phyloP scores from a whole-genome alignment of 2,113 vertebrate species.

The Heptranchias perlo region DNA sequence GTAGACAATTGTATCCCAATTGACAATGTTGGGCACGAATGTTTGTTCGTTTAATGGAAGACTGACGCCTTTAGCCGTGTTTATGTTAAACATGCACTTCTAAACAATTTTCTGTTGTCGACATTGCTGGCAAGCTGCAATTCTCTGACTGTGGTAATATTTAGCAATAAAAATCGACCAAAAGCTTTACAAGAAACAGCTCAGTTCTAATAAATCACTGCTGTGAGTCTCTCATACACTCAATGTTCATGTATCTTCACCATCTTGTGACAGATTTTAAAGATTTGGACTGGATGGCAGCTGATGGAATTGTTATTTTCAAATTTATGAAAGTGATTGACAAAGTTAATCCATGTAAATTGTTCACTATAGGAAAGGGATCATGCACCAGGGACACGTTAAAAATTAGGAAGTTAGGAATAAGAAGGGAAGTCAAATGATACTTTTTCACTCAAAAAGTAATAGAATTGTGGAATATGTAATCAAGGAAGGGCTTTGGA shows the following conservation, averaged over 20 bases:
- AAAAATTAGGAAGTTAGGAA: neutral
- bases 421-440: neutral
- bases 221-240: neutral
- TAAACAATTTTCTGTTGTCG: neutral
- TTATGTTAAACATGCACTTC: neutral
- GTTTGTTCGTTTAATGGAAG: neutral
- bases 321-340: neutral
- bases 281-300: neutral
- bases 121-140: neutral
- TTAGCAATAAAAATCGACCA: neutral
- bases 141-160: neutral
- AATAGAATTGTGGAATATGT: neutral
- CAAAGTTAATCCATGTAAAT: neutral
- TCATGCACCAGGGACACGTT: neutral
- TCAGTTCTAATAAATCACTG: slow-evolving; percentile 2
- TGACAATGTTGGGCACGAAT: neutral
- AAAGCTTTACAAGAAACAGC: neutral
- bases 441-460: neutral
- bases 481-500: neutral
- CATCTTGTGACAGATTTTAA: neutral
- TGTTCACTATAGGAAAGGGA: neutral
- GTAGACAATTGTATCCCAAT: neutral
- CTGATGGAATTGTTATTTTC: neutral
- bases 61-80: neutral
- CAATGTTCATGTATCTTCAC: neutral